Percentiles rank a stretch among this genome's conserved stretches.
Evolutionary conservation across 2,888 invertebrate genomes (phyloP).

Genomic region (Conops quadrifasciatus): DNA sequence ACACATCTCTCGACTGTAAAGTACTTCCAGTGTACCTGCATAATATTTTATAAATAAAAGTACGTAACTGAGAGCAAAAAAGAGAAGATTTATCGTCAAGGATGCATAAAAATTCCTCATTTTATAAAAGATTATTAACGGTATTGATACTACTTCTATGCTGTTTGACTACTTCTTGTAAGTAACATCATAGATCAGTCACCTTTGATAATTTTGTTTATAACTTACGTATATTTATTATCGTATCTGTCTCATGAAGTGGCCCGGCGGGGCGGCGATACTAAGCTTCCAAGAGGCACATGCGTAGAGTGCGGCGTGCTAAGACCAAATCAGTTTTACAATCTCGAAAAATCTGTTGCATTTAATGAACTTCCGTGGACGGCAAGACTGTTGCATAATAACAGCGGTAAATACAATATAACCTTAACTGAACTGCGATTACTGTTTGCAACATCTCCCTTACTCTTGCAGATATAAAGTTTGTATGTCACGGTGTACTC

Average conservation of each 20-base stretch:
- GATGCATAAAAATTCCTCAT: too few species aligned
- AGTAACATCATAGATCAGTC: too few species aligned
- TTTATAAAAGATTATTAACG: too few species aligned
- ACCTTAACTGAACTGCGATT: background rate
- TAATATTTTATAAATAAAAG: too few species aligned
- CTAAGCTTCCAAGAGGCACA: too few species aligned
- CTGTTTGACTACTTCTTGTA: too few species aligned
- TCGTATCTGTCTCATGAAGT: background rate
- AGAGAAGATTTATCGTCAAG: too few species aligned
- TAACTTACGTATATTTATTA: background rate
- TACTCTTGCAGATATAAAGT: background rate
- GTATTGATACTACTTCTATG: too few species aligned
- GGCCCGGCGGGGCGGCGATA: too few species aligned
- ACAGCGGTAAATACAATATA: background rate
- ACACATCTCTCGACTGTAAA: too few species aligned
- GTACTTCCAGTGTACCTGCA: too few species aligned
- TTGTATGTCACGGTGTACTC: background rate
- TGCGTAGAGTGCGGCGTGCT: slow-evolving; percentile 9
- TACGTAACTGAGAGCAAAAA: too few species aligned
- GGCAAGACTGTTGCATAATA: slow-evolving; percentile 9
- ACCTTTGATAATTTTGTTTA: background rate
- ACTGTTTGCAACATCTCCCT: background rate
- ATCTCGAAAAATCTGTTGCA: slow-evolving; percentile 5
- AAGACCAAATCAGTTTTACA: slow-evolving; percentile 13
- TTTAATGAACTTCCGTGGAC: slow-evolving; percentile 20